A percentile compares a stretch with the other conserved stretches of the same genome.
Conservation (phyloP, 1,140 invertebrate species). For the Radopholus similis region DNA sequence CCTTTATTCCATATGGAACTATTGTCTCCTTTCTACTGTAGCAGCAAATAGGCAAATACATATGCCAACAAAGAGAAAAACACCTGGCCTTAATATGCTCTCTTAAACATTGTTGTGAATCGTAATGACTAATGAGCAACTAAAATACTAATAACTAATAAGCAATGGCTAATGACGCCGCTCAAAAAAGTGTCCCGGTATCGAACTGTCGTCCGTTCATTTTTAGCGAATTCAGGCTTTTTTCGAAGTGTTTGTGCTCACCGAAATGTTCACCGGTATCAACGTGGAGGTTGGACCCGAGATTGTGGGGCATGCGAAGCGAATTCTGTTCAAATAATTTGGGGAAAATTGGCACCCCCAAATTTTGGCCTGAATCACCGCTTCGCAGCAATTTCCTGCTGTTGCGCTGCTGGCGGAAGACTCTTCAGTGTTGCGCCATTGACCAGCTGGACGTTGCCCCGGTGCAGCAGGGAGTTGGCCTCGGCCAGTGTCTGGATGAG, state of each 20-base stretch:
- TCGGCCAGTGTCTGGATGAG: conserved; percentile 10
- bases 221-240: background rate
- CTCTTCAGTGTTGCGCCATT: background rate
- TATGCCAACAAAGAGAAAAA: no score
- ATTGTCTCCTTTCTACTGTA: no score
- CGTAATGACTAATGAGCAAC: conserved; percentile 1
- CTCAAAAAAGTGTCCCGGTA: background rate
- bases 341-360: background rate
- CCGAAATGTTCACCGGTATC: conserved; percentile 11
- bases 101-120: no score
- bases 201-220: background rate
- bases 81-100: no score
- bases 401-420: background rate
- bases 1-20: no score
- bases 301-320: conserved; percentile 6
- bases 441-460: background rate
- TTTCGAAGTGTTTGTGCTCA: background rate
- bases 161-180: background rate
- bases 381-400: conserved; percentile 21
- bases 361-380: background rate
- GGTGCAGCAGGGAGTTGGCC: background rate
- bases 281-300: background rate
- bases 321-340: background rate
- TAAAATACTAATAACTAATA: background rate
- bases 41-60: no score